Base-by-base conservation (phyloP, 2,888 invertebrate species). In the Tinea pellionella region DNA sequence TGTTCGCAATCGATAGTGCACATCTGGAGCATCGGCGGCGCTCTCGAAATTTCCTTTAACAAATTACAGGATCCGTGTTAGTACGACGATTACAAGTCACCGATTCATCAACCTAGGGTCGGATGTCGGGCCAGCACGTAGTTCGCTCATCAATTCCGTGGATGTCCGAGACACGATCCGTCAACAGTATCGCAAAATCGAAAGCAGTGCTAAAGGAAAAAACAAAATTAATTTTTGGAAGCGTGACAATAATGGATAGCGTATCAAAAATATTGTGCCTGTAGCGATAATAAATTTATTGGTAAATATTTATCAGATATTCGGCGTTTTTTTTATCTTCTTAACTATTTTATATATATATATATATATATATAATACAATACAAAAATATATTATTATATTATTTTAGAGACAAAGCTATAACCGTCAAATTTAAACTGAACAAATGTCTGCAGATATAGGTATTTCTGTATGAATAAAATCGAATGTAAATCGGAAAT, bases 61-160 rank as follows among this genome's bases (percentile, higher is more conserved):
- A 84, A 81, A 79, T 83, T 75, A 79, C 75, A 66, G 70, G 73
- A 74, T 74, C 75, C 75, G 76, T 81, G 81, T 81, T 78, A 81
- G 79, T 77, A 73, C 73, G 73, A 69, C 81, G 81, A 85, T 84
- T 84, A 83, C 83, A 83, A 81, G 80, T 72, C 73, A 74, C 67
- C 79, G 78, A 84, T 85, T 80, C 79, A 82, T 85, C 84, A 84
- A 41, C 16, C 59, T 19, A 37, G 59, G 59, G 43, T 30, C 74
- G 74, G 70, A 71, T 71, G 69, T 68, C 68, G 69, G 72, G 74
- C 71, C 67, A 70, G 79, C 84, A 86, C 85, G 85, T 85, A 77
- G 69, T 76, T 67, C 70, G 67, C 73, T 73, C 83, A 83, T 86
- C 83, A 77, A 83, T 84, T 75, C 70, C 68, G 64, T 65, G 59